These are phyloP conservation scores for Leptoclinus maculatus DNA, from an alignment of 2,797 vertebrate species.

Conservation along the genomic window DNA sequence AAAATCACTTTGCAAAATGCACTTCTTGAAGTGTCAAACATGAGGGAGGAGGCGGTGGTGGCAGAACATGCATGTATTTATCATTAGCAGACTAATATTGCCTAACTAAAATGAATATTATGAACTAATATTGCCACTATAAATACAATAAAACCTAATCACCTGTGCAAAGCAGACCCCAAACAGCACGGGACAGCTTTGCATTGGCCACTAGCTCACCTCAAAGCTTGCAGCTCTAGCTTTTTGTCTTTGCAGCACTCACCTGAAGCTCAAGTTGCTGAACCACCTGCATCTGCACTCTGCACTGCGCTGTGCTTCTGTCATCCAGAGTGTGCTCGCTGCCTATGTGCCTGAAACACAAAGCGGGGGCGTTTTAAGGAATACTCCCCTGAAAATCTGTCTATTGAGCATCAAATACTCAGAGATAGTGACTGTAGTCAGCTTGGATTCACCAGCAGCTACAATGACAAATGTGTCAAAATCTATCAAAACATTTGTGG, in stretches of 20 bases:
- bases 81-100: background rate
- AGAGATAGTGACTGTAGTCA: background rate
- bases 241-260: background rate
- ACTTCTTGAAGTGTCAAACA: conserved; percentile 19
- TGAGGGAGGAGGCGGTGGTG: background rate
- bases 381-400: background rate
- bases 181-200: background rate
- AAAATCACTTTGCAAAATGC: background rate
- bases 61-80: conserved; percentile 17
- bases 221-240: background rate
- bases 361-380: background rate
- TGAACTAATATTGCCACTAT: background rate
- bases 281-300: conserved; percentile 96
- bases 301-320: conserved; percentile 93
- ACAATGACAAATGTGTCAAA: background rate
- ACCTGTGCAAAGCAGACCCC: background rate
- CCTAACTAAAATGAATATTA: too few relatives aligned
- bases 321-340: conserved; percentile 93
- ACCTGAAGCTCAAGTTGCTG: conserved; percentile 96
- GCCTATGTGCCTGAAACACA: conserved; percentile 89
- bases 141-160: background rate
- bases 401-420: background rate
- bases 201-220: background rate
- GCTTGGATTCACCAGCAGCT: background rate
- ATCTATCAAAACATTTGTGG: background rate